Evolutionary conservation across 2,888 invertebrate species (phyloP), one percentile per base, ranked within the genome.

Genomic region (Tenthredo amoena): DNA sequence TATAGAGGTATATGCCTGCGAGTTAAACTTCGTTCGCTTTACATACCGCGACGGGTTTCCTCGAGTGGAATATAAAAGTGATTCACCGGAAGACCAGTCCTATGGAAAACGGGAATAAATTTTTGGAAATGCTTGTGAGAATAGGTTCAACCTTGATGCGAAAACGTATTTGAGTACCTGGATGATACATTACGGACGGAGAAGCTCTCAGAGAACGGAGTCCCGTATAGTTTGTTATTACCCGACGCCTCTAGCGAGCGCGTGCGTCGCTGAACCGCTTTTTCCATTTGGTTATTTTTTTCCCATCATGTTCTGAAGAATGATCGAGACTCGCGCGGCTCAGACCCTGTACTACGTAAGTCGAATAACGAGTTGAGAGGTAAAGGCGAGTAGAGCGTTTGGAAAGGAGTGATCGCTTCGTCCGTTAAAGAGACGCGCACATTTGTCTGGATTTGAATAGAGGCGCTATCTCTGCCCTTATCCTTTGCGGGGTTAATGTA

Each of bases 391-490:
- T 4, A 31, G 50, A 50, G 76, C 31, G 50, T 55, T 50, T 7
- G 6, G 50, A 77, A 34, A 77, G 15, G 77, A 77, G 77, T 55
- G 77, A 77, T 77, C 77, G 77, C 55, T 77, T 77, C n/a, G 77
- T 77, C 77, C 50, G 50, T 26, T 18, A 0, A 77, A 77, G n/a
- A 77, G 77, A 77, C 77, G 77, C 55, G 55, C 31, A 31, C 55
- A 77, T 77, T 77, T 77, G 50, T 77, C 77, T 77, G 77, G 31
- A 34, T 77, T 55, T 77, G 77, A 77, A 77, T 77, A 18, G 77
- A 21, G 9, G 18, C 9, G 18, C 31, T 77, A 77, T 77, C 77
- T 50, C 9, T 77, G 77, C 77, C n/a, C 77, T 55, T 77, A 77
- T 77, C 77, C 55, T 26, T 55, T 0, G 74, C 10, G 31, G 76